Base-by-base conservation (phyloP, 2,113 vertebrate species). In the Gallinago paraguaiae region DNA sequence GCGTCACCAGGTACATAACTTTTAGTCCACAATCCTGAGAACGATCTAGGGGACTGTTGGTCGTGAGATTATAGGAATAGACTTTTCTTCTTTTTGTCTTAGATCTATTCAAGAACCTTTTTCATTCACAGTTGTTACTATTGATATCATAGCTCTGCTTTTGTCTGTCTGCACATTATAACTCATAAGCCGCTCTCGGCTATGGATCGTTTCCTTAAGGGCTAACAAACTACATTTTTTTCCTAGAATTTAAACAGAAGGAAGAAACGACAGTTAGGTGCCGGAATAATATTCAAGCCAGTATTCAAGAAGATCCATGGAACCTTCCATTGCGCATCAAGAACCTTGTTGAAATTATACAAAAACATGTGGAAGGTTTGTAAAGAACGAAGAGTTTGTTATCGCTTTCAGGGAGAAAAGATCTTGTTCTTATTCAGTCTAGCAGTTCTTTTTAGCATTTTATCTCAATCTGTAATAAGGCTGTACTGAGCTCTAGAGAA, bases 291-390 rank as follows among this genome's bases (percentile, higher is more conserved):
- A 99, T 99, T 91, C 99, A 99, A 96, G 98, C 99, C 96, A 99
- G 99, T 96, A 99, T 99, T 97, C 99, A 99, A 94, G 99, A 99
- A 97, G 99, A 99, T 97, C 99, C 99, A 33, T 99, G 99, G 99
- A 99, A 99, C 97, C 98, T 99, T 48, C 99, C 99, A 20, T 96
- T 82, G 95, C 98, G 99, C 37, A 99, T 99, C 97, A 99, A 98
- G 97, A 98, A 98, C 30, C 98, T 99, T 78, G 98, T 99, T 95
- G 99, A 99, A 96, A 99, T 98, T 86, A 98, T 99, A 94, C 99
- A 99, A 96, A 98, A 98, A 98, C 98, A 99, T 0, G 99, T 99
- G 65, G 99, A 99, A 88, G 99, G 99, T 99, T n/a, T 94, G 98
- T 95, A 95, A 67, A 71, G 61, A 31, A 31, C 9, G 43, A 60